Percentiles rank a stretch among this genome's conserved stretches.
Evolutionary conservation across 30 jellyfish, hydroid and myxozoan genomes (phyloP).

Genomic region (Calvadosia cruxmelitensis): DNA sequence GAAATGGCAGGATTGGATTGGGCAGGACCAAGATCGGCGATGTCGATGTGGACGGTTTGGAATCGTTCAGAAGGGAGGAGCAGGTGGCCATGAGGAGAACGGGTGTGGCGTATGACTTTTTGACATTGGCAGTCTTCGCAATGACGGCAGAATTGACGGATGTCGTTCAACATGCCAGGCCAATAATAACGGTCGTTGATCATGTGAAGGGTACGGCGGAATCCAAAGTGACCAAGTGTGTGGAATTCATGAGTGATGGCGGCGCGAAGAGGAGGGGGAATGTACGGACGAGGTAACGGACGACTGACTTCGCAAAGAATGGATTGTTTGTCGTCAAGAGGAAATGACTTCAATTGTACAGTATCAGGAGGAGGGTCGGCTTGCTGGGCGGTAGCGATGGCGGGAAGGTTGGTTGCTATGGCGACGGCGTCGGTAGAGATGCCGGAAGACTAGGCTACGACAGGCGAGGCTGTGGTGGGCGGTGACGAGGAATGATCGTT

Average conservation of each 20-base stretch:
- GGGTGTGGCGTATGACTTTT: constrained; percentile 11
- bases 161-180: constrained; percentile 31
- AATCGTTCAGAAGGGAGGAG: constrained; percentile 25
- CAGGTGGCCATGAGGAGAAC: constrained; percentile 22
- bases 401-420: too few species aligned
- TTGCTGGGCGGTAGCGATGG: too few species aligned
- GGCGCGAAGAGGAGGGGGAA: constrained; percentile 19
- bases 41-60: constrained; percentile 29
- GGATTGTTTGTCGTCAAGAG: too few species aligned
- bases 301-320: too few species aligned
- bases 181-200: constrained; percentile 19
- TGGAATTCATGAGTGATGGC: constrained; percentile 17
- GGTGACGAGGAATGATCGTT: too few species aligned
- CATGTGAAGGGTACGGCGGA: constrained; percentile 7
- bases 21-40: too few species aligned
- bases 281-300: constrained; percentile 19
- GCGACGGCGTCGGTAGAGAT: too few species aligned
- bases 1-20: too few species aligned
- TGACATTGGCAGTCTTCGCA: constrained; percentile 25
- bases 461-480: too few species aligned
- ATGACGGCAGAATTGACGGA: constrained; percentile 2
- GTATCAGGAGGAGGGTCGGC: too few species aligned
- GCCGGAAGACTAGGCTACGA: too few species aligned
- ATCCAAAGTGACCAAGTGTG: constrained; percentile 22
- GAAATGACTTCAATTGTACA: too few species aligned